These are phyloP conservation scores for Propithecus coquereli DNA, from an alignment of 2,113 vertebrate species.

Conservation along the genomic window DNA sequence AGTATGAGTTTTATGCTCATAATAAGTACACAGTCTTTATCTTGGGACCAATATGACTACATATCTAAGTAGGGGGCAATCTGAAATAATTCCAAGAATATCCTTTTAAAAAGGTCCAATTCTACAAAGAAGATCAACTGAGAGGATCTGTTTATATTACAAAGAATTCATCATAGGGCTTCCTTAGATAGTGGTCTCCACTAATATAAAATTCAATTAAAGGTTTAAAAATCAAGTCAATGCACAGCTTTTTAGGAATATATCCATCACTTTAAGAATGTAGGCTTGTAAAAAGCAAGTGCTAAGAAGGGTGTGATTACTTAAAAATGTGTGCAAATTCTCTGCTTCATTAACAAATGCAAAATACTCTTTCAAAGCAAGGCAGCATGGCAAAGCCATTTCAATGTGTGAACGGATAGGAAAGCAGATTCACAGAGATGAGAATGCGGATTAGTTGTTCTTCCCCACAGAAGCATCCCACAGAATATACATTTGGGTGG, in stretches of 20 bases:
- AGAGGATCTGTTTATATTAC: neutral
- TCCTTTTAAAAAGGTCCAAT: neutral
- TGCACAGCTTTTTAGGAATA: constrained; percentile 27
- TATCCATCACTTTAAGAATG: neutral
- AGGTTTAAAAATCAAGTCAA: neutral
- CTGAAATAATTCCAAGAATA: constrained; percentile 23
- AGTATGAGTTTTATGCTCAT: neutral
- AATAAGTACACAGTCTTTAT: neutral
- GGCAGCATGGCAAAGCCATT: neutral
- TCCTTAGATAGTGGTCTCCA: neutral
- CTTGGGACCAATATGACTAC: neutral
- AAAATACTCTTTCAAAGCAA: constrained; percentile 20
- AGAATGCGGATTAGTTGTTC: neutral
- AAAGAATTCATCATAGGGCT: neutral
- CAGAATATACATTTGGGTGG: too few species aligned
- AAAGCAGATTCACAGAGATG: neutral
- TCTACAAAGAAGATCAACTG: neutral
- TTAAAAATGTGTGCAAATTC: constrained; percentile 14
- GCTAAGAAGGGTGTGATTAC: constrained; percentile 1
- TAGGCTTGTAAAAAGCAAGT: neutral
- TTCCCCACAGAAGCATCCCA: neutral
- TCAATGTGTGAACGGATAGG: neutral
- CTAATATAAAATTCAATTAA: neutral
- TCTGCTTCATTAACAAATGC: constrained; percentile 35
- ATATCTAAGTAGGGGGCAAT: neutral